Evolutionary conservation across 2,797 vertebrate genomes (phyloP), one percentile per base, ranked within the genome.

Genomic region (Tarsius wallacei): DNA sequence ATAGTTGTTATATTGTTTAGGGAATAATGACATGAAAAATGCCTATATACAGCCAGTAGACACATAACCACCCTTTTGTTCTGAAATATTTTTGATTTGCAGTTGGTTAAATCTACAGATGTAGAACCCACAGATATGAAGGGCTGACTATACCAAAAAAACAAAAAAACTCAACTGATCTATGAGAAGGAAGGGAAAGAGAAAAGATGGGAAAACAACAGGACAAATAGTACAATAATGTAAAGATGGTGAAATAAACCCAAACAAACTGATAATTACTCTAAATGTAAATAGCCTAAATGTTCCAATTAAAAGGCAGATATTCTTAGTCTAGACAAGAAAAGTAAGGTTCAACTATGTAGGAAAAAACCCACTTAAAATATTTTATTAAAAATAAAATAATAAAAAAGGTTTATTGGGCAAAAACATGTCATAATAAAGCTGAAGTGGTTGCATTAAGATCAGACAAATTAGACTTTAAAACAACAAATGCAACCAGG

Each of bases 351-450:
- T 64, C 70, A 81, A 63, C 24, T 83, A 28, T 28, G 36, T 57
- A 64, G 57, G 11, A 68, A 36, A 86, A 95, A 95, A 90, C 28
- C 2, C 11, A 68, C 26, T 59, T 94, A 80, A 95, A 68, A 74
- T 68, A 68, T 9, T 74, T 61, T 26, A 17, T 74, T 83, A 53
- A 83, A 94, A 87, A 42, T 64, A 51, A 90, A 93, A 51, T 36
- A 26, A 70, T 53, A 74, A 77, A 77, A 85, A 55, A 3, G 12
- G 5, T 24, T 16, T 17, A 70, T 24, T 36, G 26, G 28, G 11
- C 2, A 88, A 77, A 83, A 10, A 21, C 17, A 51, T 71, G n/a
- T 55, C 19, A 84, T 9, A 94, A 89, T 57, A 92, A 73, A 84
- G 31, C 24, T 24, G 9, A 94, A 80, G 64, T 9, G 31, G 17